A percentile compares a stretch with the other conserved stretches of the same genome.
Conservation (phyloP, 2,797 vertebrate genomes). For the Rhinichthys osculus region DNA sequence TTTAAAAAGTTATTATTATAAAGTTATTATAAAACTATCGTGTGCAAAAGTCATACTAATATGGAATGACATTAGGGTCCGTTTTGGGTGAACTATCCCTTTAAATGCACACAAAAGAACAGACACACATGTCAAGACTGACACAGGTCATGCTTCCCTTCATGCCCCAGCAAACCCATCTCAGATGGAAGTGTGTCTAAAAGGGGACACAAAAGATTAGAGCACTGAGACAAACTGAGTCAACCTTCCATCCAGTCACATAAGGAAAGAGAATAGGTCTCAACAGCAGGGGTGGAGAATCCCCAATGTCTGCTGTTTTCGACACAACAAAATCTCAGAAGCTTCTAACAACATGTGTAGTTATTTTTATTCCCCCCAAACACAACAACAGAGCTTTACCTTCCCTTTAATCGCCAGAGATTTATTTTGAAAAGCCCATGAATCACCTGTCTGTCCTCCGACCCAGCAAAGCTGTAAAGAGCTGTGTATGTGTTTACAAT, state of each 20-base stretch:
- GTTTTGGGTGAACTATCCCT: background rate
- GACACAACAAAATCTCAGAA: background rate
- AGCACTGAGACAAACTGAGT: slow-evolving; percentile 44
- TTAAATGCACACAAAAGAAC: background rate
- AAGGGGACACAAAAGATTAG: slow-evolving; percentile 46
- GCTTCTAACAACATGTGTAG: background rate
- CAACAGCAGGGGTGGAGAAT: slow-evolving; percentile 22
- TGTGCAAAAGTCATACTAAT: background rate
- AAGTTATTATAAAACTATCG: background rate
- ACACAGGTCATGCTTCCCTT: slow-evolving; percentile 28
- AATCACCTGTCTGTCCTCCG: slow-evolving; percentile 13
- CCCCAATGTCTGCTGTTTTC: background rate
- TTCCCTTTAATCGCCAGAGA: no score
- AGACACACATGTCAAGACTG: slow-evolving; percentile 5
- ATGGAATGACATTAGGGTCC: background rate
- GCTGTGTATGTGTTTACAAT: background rate
- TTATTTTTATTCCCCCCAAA: background rate
- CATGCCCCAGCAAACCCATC: slow-evolving; percentile 35
- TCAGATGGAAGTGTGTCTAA: slow-evolving; percentile 44
- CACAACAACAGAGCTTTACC: no score
- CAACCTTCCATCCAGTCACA: slow-evolving; percentile 38
- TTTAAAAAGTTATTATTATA: background rate
- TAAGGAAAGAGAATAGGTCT: slow-evolving; percentile 38
- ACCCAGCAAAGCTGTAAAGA: slow-evolving; percentile 9
- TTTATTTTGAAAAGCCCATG: background rate